Conservation (phyloP, 2,113 vertebrate genomes). For the Ictidomys tridecemlineatus region DNA sequence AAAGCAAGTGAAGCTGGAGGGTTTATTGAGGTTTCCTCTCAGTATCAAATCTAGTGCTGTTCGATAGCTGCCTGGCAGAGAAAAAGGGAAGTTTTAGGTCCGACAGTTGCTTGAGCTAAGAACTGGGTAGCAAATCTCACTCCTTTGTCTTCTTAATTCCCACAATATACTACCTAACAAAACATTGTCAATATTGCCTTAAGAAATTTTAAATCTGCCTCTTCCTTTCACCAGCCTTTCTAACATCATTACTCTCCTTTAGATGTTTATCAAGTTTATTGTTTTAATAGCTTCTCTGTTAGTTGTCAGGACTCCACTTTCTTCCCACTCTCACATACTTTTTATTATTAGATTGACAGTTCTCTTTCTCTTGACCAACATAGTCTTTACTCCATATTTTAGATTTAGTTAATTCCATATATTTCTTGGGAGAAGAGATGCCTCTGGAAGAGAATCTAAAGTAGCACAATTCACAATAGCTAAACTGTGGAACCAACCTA, state of each 20-base stretch:
- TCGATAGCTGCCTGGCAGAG: neutral
- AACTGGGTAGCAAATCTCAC: neutral
- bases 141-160: neutral
- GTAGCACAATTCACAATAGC: too few relatives aligned
- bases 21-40: neutral
- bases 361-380: neutral
- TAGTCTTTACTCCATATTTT: neutral
- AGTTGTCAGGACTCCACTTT: neutral
- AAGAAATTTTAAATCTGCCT: neutral
- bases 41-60: neutral
- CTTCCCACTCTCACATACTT: neutral
- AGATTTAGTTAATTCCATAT: neutral
- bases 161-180: neutral
- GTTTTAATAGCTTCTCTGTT: neutral
- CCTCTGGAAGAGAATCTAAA: too few relatives aligned
- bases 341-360: neutral
- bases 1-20: slow-evolving; percentile 1
- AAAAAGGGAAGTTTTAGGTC: slow-evolving; percentile 5
- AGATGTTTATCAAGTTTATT: slow-evolving; percentile 5
- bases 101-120: neutral
- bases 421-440: neutral
- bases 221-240: neutral
- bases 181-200: neutral
- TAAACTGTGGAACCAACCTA: too few relatives aligned
- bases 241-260: neutral